Evolutionary conservation across 2,797 vertebrate genomes (phyloP).

Genomic region (Phrynocephalus vlangalii): DNA sequence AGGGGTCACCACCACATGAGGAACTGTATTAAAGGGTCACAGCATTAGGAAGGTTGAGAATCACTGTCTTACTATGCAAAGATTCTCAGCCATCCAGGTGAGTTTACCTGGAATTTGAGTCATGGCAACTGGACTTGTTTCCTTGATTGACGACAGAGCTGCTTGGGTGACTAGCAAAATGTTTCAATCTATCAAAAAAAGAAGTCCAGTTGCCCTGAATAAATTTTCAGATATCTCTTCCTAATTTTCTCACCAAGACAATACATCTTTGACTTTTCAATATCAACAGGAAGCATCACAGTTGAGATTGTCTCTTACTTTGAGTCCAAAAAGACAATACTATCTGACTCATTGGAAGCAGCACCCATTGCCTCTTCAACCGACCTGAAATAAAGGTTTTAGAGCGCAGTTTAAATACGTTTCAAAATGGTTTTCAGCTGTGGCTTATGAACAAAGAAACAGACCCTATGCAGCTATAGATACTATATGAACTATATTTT

Average conservation of each 20-base stretch:
- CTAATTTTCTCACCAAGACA: background rate
- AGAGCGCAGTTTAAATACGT: background rate
- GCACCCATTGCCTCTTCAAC: background rate
- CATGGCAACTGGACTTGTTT: too few species aligned
- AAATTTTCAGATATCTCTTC: background rate
- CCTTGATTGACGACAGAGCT: too few species aligned
- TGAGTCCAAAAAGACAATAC: background rate
- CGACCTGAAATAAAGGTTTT: slow-evolving; percentile 19
- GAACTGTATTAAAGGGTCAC: too few species aligned
- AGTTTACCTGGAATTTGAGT: too few species aligned
- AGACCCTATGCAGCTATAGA: background rate
- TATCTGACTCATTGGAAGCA: background rate
- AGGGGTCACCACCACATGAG: too few species aligned
- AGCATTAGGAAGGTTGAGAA: too few species aligned
- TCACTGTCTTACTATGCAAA: too few species aligned
- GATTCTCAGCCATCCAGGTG: too few species aligned
- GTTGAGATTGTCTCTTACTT: slow-evolving; percentile 2
- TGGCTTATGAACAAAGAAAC: background rate
- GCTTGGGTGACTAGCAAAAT: too few species aligned
- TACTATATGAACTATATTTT: background rate
- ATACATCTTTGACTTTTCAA: background rate
- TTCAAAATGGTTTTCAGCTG: background rate
- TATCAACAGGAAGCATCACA: background rate
- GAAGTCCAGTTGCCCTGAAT: too few species aligned
- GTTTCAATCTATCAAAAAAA: too few species aligned